Conservation (phyloP, 2,888 invertebrate species). For the Apamea sordens region DNA sequence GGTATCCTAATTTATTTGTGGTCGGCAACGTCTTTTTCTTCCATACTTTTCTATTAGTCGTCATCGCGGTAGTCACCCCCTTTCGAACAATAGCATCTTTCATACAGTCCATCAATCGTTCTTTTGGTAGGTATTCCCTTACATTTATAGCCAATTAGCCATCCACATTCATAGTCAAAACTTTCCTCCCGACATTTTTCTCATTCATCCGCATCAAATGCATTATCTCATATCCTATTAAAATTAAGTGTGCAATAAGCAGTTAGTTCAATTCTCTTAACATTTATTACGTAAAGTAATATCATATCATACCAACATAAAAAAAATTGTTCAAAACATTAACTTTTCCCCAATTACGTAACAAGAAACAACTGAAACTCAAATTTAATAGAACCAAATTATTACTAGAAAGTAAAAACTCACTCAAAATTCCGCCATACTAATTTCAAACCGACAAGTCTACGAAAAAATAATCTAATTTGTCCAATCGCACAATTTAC, state of each 20-base stretch:
- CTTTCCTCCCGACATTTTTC: not conserved
- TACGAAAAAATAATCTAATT: constrained; percentile 58
- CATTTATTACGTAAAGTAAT: constrained; percentile 10
- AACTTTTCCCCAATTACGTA: constrained; percentile 38
- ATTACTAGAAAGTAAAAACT: constrained; percentile 50
- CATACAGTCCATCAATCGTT: not conserved
- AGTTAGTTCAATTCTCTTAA: constrained; percentile 14
- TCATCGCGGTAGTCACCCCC: not conserved
- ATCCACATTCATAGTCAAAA: not conserved
- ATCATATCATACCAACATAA: constrained; percentile 9
- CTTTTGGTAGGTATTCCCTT: not conserved
- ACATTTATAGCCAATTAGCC: not conserved
- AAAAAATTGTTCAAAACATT: constrained; percentile 17
- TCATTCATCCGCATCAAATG: not conserved
- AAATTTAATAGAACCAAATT: constrained; percentile 43
- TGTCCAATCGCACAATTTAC: constrained; percentile 43
- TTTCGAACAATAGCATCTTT: not conserved
- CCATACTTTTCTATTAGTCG: not conserved
- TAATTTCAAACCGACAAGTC: constrained; percentile 45
- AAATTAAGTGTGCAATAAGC: constrained; percentile 18
- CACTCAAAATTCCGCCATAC: constrained; percentile 22
- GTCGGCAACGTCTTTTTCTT: no score
- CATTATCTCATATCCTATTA: not conserved
- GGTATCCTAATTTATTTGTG: no score
- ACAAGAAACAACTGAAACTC: constrained; percentile 25